Conservation (phyloP, 2,113 vertebrate species). For the Bubo blakistoni region DNA sequence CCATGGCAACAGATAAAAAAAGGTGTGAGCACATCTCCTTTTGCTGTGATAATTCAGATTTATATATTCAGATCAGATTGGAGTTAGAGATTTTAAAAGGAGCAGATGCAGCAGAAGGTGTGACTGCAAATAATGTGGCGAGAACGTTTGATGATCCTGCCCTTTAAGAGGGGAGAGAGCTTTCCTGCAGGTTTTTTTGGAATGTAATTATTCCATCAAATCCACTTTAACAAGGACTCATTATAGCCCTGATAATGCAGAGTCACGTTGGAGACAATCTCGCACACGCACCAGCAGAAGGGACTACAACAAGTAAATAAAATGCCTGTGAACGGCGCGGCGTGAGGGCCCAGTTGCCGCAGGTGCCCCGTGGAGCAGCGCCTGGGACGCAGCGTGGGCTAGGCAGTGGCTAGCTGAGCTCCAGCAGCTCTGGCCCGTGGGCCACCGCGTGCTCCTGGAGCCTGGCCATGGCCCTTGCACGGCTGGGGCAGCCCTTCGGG, state of each 20-base stretch:
- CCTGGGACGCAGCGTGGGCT: background rate
- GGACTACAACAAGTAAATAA: conserved; percentile 17
- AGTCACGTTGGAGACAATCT: conserved; percentile 71
- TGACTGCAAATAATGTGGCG: conserved; percentile 75
- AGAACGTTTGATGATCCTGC: conserved; percentile 75
- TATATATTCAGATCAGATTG: conserved; percentile 89
- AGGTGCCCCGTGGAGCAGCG: background rate
- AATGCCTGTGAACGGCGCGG: background rate
- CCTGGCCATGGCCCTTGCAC: accelerated
- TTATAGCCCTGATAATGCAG: conserved; percentile 73
- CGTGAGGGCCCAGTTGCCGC: background rate
- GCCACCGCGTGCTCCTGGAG: background rate
- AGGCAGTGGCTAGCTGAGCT: background rate
- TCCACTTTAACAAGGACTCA: conserved; percentile 74
- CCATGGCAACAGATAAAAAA: conserved; percentile 85
- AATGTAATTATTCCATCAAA: conserved; percentile 80
- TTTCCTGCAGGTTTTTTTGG: conserved; percentile 69
- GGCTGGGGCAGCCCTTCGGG: background rate
- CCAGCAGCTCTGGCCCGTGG: accelerated
- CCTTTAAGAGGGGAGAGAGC: conserved; percentile 73
- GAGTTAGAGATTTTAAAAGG: conserved; percentile 80
- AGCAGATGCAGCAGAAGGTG: conserved; percentile 77
- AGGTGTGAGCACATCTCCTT: conserved; percentile 83
- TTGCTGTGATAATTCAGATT: conserved; percentile 87
- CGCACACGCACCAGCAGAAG: background rate